Percentiles rank a stretch among this genome's conserved stretches.
phyloP scores from a whole-genome alignment of 2,113 vertebrate genomes.

The Piprites chloris region DNA sequence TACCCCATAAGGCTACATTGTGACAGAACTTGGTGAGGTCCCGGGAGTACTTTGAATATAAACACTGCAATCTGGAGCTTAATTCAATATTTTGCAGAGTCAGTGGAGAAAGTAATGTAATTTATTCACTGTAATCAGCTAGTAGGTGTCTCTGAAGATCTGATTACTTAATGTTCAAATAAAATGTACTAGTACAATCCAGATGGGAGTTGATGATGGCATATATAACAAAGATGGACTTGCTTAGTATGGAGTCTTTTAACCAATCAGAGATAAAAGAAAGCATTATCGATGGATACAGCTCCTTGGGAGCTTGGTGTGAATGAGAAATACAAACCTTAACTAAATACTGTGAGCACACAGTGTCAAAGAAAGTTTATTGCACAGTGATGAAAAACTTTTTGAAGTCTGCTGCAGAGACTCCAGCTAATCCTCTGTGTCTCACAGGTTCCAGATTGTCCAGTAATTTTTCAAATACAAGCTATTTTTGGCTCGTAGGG shows the following conservation, averaged over 20 bases:
- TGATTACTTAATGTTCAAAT: constrained; percentile 47
- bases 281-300: neutral
- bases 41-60: constrained; percentile 2
- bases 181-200: constrained; percentile 24
- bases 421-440: neutral
- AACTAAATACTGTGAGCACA: neutral
- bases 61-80: constrained; percentile 34
- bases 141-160: constrained; percentile 38
- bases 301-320: constrained; percentile 14
- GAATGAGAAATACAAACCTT: neutral
- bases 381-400: neutral
- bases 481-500: neutral
- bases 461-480: neutral
- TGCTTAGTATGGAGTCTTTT: neutral
- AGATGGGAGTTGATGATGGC: constrained; percentile 23
- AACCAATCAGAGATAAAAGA: constrained; percentile 26
- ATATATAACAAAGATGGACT: constrained; percentile 16
- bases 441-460: neutral
- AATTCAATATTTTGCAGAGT: constrained; percentile 46
- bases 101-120: constrained; percentile 49
- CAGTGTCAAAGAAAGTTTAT: neutral
- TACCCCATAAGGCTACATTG: neutral
- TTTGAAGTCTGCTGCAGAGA: neutral
- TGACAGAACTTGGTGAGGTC: neutral
- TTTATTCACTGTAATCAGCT: constrained; percentile 56